Evolutionary conservation across 1,140 invertebrate genomes (phyloP).

Genomic region (Lethrus apterus): DNA sequence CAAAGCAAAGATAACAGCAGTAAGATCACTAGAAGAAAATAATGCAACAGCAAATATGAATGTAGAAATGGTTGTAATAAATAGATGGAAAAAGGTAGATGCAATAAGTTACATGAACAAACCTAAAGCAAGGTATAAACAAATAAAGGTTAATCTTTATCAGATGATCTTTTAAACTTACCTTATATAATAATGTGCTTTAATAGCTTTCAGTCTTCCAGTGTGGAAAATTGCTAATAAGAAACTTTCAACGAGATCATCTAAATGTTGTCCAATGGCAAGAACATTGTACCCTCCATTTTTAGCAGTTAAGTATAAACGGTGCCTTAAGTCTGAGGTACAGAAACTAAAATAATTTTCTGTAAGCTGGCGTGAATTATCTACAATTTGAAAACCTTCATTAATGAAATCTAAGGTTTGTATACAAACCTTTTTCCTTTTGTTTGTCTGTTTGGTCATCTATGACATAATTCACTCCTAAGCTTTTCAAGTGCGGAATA

Average conservation of each 20-base stretch:
- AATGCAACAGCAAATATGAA: no score
- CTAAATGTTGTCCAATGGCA: slow-evolving; percentile 79
- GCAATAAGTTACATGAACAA: no score
- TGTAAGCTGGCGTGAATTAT: not conserved
- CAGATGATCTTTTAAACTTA: not conserved
- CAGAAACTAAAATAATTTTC: slow-evolving; percentile 20
- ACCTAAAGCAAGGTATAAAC: not conserved
- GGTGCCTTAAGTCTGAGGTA: slow-evolving; percentile 27
- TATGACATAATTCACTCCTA: slow-evolving; percentile 65
- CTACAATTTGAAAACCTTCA: not conserved
- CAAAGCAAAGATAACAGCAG: no score
- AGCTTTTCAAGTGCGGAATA: slow-evolving; percentile 57
- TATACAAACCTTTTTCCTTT: slow-evolving; percentile 26
- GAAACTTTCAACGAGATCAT: slow-evolving; percentile 79
- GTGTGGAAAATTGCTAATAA: slow-evolving; percentile 76
- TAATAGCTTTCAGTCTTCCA: slow-evolving; percentile 71
- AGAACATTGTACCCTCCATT: slow-evolving; percentile 76
- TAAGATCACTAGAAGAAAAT: no score
- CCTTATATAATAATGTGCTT: slow-evolving; percentile 69
- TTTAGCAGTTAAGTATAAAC: slow-evolving; percentile 68
- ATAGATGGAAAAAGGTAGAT: no score
- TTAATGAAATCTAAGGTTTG: slow-evolving; percentile 3
- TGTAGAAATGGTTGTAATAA: no score
- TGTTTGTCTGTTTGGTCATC: slow-evolving; percentile 46
- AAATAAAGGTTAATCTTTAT: not conserved